phyloP scores from a whole-genome alignment of 2,888 invertebrate genomes.

The Hylaea fasciaria region DNA sequence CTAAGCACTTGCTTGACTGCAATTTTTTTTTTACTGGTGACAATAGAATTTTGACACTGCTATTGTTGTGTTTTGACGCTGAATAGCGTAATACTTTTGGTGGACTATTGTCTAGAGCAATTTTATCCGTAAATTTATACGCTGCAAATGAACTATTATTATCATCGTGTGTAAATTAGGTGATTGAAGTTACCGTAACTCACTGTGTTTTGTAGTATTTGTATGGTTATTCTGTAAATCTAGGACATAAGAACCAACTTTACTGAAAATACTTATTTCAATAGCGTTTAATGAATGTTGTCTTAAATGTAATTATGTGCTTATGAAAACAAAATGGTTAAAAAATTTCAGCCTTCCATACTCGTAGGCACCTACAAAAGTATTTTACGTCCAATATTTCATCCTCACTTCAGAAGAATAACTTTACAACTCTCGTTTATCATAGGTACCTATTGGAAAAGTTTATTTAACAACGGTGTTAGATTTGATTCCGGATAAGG shows the following conservation, averaged over 20 bases:
- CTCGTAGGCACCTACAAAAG: constrained; percentile 3
- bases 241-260: too few species aligned
- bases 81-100: not conserved
- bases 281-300: constrained; percentile 14
- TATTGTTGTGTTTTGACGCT: not conserved
- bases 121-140: too few species aligned
- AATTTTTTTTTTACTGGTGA: not conserved
- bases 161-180: not conserved
- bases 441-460: constrained; percentile 59
- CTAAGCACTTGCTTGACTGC: not conserved
- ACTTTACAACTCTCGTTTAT: constrained; percentile 66
- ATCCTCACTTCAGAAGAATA: constrained; percentile 44
- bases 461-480: constrained; percentile 41
- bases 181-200: too few species aligned
- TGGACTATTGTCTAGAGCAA: not conserved
- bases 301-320: not conserved
- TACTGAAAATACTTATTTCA: constrained; percentile 26
- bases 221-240: too few species aligned
- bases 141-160: not conserved
- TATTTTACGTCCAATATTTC: constrained; percentile 29
- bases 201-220: too few species aligned
- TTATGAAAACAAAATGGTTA: not conserved
- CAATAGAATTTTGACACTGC: not conserved
- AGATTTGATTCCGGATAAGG: constrained; percentile 6
- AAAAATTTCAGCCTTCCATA: constrained; percentile 6